phyloP scores from a whole-genome alignment of 2,888 invertebrate species.

The Dynastes grantii region DNA sequence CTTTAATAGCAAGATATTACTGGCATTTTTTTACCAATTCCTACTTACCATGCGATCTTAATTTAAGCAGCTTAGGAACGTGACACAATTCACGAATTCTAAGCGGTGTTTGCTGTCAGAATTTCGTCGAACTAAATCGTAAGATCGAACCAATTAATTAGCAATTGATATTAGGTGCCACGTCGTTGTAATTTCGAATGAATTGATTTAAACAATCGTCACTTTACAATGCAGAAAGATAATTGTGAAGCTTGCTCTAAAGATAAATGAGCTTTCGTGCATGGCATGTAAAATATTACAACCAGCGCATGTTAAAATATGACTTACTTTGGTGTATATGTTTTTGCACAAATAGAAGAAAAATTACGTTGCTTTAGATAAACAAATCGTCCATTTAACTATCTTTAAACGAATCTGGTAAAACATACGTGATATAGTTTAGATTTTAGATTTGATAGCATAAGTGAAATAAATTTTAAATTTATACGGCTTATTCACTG shows the following conservation, averaged over 20 bases:
- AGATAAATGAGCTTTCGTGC: slow-evolving; percentile 28
- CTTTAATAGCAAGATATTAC: neutral
- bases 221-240: slow-evolving; percentile 1
- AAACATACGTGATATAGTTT: too few relatives aligned
- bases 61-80: neutral
- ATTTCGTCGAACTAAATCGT: slow-evolving; percentile 2
- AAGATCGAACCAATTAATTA: neutral
- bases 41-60: neutral
- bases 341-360: neutral
- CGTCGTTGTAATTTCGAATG: slow-evolving; percentile 8
- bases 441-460: too few relatives aligned
- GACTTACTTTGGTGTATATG: neutral
- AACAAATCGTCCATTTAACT: too few relatives aligned
- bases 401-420: too few relatives aligned
- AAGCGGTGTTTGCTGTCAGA: slow-evolving; percentile 17
- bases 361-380: too few relatives aligned
- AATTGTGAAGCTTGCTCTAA: slow-evolving; percentile 10
- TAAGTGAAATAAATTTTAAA: too few relatives aligned
- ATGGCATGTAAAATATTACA: slow-evolving; percentile 14
- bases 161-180: slow-evolving; percentile 2
- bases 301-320: slow-evolving; percentile 19
- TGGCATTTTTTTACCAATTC: neutral
- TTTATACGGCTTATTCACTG: too few relatives aligned
- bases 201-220: slow-evolving; percentile 15
- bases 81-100: neutral